Evolutionary conservation across 2,888 invertebrate genomes (phyloP), one percentile per base, ranked within the genome.

Genomic region (Eurois occulta): DNA sequence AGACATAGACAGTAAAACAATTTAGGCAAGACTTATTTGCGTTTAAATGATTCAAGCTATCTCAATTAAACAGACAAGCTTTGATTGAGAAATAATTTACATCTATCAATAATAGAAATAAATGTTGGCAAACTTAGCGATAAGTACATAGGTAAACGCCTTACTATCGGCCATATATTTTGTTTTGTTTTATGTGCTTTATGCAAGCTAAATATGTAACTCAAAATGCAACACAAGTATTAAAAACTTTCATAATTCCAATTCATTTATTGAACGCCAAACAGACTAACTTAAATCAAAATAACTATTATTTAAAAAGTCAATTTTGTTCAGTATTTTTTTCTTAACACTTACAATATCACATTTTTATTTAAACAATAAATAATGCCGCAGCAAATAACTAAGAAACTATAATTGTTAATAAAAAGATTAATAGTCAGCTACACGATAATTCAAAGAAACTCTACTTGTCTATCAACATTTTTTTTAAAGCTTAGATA

Each of bases 401-500:
- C 41, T 65, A 68, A 55, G 13, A 75, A 28, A 35, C 35, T 46
- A 58, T 58, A 8, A 10, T 76, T 6, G 1, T 60, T 32, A 78
- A 69, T 69, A n/a, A 77, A 72, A 64, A 6, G 16, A 55, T 58
- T 28, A 78, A 77, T 77, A 80, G 68, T 79, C 52, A 77, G 41
- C 77, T 84, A 82, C 82, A 77, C 74, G 78, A 70, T 72, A 68
- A 76, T 81, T 58, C 38, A 84, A 87, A 71, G 55, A 82, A 85
- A 78, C 43, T 78, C 86, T 88, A 87, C 75, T 72, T 35, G 55
- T 80, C 87, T 89, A 88, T 84, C 78, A 87, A 88, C 83, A 88
- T 82, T 82, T 79, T 79, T 80, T 83, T 88, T 90, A 91, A 91
- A 89, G 87, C 89, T 90, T 90, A 91, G 83, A 84, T 86, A 87